Base-by-base conservation (phyloP, 2,888 invertebrate species). In the Ophonus ardosiacus region DNA sequence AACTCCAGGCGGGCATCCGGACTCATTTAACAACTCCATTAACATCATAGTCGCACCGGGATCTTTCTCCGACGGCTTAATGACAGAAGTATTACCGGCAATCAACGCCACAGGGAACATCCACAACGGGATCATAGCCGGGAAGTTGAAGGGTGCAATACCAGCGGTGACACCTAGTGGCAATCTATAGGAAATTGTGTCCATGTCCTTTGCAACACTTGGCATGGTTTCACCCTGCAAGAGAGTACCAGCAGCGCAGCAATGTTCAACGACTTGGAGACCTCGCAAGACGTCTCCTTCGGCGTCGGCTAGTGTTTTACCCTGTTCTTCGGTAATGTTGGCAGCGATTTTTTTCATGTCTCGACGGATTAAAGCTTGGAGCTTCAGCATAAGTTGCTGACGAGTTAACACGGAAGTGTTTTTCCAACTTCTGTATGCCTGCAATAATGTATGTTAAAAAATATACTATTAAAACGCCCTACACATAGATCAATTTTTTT, bases 71-170 rank as follows among this genome's bases (percentile, higher is more conserved):
- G 99, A 99, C 0, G 99, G 99, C 92, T 97, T 99, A 89, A 99
- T 93, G 82, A 99, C 93, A 91, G 97, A 96, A 0, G 99, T 97
- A 92, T 99, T 99, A 71, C 99, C 99, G 81, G 98, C 97, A 6
- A 97, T 96, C 57, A 96, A 92, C 15, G 97, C 95, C 74, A 96
- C 92, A 0, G 97, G 97, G 93, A 96, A 96, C 94, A 96, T 96
- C 99, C 99, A 99, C 4, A 99, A 93, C 0, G 99, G 99, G 88
- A 99, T 98, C 99, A 99, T 99, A 40, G 99, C 99, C 0, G 99
- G 99, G 92, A 99, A 99, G 92, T 99, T 99, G 91, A 99, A 99
- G 0, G 99, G 99, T n/a, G 98, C 97, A 88, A 99, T 98, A 76
- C 99, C 98, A 89, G 96, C 98, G 18, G 96, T 96, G 0, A 98